Evolutionary conservation across 2,113 vertebrate species (phyloP).

Genomic region (Ia io): DNA sequence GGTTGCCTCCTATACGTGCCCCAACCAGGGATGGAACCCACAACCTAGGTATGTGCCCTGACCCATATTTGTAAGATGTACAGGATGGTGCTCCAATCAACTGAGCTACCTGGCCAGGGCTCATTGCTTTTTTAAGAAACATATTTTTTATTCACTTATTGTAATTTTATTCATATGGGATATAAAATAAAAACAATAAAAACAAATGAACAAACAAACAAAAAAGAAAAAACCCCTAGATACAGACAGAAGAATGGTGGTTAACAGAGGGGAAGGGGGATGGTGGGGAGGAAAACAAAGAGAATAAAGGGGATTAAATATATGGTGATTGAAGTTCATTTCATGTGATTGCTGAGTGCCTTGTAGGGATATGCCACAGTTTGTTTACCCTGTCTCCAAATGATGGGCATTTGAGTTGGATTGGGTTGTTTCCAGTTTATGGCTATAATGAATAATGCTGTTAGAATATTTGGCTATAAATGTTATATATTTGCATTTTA

Average conservation of each 20-base stretch:
- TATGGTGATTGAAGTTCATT: background rate
- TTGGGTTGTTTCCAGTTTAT: background rate
- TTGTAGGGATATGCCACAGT: background rate
- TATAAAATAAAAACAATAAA: background rate
- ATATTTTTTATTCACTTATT: background rate
- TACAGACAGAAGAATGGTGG: background rate
- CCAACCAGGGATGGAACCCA: too few relatives aligned
- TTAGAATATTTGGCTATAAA: background rate
- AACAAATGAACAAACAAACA: background rate
- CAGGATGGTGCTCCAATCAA: background rate
- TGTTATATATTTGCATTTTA: background rate
- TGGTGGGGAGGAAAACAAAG: background rate
- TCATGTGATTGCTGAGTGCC: background rate
- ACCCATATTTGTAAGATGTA: too few relatives aligned
- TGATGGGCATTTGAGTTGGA: background rate
- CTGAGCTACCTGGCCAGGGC: background rate
- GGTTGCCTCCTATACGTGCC: too few relatives aligned
- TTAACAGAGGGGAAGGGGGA: background rate
- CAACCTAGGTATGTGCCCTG: too few relatives aligned
- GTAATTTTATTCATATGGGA: background rate
- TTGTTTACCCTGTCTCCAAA: background rate
- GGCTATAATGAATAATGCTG: background rate
- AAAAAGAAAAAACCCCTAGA: background rate
- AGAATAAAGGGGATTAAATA: background rate
- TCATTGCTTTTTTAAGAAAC: background rate